Evolutionary conservation across 2,113 vertebrate species (phyloP).

Genomic region (Strix aluco): DNA sequence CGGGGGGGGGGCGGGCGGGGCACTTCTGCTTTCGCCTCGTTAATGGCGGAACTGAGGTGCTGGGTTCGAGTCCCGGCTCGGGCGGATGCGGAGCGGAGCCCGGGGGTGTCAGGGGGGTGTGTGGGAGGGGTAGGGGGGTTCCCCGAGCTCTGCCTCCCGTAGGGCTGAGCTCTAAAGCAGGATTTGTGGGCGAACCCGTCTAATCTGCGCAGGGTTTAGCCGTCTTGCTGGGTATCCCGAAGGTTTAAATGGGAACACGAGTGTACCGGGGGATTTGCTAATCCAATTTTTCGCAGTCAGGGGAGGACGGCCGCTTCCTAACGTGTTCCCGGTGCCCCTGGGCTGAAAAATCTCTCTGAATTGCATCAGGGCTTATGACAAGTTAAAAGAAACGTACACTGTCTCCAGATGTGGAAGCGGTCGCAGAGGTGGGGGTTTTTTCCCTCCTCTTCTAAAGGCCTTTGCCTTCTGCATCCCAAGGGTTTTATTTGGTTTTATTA

Average conservation of each 20-base stretch:
- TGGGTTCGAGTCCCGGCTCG: background rate
- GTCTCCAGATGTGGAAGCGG: background rate
- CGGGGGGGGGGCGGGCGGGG: too few relatives aligned
- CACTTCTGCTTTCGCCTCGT: background rate
- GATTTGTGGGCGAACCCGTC: background rate
- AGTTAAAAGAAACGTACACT: fast-evolving
- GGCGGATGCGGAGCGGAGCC: background rate
- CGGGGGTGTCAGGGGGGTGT: background rate
- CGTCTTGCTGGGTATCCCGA: background rate
- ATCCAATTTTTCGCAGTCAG: background rate
- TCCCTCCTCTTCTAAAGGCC: background rate
- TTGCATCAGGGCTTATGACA: background rate
- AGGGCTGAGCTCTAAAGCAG: background rate
- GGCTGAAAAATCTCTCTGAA: background rate
- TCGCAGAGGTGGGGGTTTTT: fast-evolving
- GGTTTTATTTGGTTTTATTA: background rate
- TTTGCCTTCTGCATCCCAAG: background rate
- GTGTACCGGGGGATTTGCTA: background rate
- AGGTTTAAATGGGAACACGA: background rate
- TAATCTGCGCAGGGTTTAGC: background rate
- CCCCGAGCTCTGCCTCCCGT: background rate
- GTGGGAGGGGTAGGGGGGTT: background rate
- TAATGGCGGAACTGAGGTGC: fast-evolving
- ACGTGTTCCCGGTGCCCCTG: background rate
- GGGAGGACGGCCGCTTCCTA: background rate